Percentiles rank a stretch among this genome's conserved stretches.
These are phyloP conservation scores for Periphyllus acericola DNA, from an alignment of 2,888 invertebrate genomes.

Conservation along the genomic window DNA sequence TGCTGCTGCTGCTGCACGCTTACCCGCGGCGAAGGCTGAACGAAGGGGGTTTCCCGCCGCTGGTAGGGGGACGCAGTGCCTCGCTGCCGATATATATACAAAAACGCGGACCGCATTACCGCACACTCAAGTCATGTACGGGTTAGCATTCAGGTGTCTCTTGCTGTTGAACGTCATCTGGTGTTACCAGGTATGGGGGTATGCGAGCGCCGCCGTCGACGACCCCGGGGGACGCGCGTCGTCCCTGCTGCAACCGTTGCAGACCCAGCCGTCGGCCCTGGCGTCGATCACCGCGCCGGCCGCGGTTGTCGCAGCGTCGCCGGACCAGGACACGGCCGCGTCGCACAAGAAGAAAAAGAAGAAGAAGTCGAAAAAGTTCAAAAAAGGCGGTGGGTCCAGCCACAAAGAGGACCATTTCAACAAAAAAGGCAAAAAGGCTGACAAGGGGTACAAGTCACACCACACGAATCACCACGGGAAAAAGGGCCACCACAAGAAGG, in stretches of 20 bases:
- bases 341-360: conserved; percentile 67
- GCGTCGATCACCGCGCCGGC: conserved; percentile 62
- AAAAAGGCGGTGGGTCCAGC: conserved; percentile 76
- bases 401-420: conserved; percentile 75
- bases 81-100: conserved; percentile 22
- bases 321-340: conserved; percentile 66
- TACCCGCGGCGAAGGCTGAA: conserved; percentile 7
- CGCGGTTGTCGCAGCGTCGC: neutral
- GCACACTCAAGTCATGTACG: conserved; percentile 18
- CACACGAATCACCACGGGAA: conserved; percentile 77
- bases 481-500: conserved; percentile 81
- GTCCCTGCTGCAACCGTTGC: conserved; percentile 64
- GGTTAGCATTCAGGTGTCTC: conserved; percentile 14
- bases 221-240: conserved; percentile 66
- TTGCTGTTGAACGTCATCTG: conserved; percentile 34
- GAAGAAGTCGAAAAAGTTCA: conserved; percentile 68
- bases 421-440: conserved; percentile 77
- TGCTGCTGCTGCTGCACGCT: too few relatives aligned
- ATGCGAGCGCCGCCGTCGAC: conserved; percentile 66
- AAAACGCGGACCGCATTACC: neutral
- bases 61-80: neutral
- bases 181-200: conserved; percentile 28
- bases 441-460: conserved; percentile 77
- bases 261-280: conserved; percentile 9
- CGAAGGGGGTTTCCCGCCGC: neutral